Evolutionary conservation across 2,797 vertebrate genomes (phyloP).

Genomic region (Scomberomorus guttatus): DNA sequence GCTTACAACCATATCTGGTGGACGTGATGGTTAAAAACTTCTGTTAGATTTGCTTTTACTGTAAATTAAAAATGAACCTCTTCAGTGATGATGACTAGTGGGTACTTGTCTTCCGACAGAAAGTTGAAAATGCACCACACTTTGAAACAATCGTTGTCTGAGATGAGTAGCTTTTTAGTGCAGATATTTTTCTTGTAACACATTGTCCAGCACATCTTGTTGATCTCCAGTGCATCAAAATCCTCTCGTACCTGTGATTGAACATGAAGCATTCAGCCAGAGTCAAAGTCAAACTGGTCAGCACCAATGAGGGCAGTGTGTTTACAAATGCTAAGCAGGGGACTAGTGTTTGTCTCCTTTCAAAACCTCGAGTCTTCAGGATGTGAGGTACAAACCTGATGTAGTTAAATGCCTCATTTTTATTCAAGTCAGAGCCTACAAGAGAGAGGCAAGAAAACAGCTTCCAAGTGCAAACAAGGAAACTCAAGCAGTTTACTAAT

Average conservation of each 20-base stretch:
- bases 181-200: constrained; percentile 93
- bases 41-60: too few relatives aligned
- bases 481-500: constrained; percentile 52
- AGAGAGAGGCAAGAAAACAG: constrained; percentile 69
- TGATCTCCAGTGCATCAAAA: constrained; percentile 94
- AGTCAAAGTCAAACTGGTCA: constrained; percentile 39
- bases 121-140: constrained; percentile 99
- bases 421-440: constrained; percentile 77
- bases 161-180: constrained; percentile 86
- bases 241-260: constrained; percentile 89
- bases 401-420: constrained; percentile 74
- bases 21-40: background rate
- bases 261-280: constrained; percentile 31
- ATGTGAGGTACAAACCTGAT: constrained; percentile 69
- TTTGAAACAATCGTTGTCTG: constrained; percentile 93
- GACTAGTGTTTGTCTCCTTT: constrained; percentile 61
- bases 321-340: constrained; percentile 70
- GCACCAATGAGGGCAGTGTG: constrained; percentile 28
- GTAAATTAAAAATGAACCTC: constrained; percentile 81
- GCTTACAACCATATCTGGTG: background rate
- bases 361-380: constrained; percentile 57
- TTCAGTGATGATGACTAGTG: constrained; percentile 92
- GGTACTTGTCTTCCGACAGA: constrained; percentile 95
- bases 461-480: constrained; percentile 53
- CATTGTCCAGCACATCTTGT: constrained; percentile 97